Percentiles rank a stretch among this genome's conserved stretches.
phyloP scores from a whole-genome alignment of 2,113 vertebrate species.

The Lepisosteus osseus region DNA sequence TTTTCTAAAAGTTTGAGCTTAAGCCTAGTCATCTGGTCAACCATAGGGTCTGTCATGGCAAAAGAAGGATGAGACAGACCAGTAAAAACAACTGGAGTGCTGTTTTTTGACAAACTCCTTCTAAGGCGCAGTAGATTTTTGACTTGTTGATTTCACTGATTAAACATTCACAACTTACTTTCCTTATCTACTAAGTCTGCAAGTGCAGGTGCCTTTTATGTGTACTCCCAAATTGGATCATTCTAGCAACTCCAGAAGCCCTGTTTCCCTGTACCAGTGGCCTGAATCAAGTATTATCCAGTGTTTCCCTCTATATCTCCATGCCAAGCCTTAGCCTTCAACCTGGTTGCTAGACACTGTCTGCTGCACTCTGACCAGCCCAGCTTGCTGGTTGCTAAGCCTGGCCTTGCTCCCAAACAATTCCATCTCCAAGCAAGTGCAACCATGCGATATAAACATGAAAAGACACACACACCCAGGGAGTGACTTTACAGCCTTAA shows the following conservation, averaged over 20 bases:
- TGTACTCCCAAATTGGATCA: too few species aligned
- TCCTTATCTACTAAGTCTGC: too few species aligned
- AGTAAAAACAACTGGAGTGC: not conserved
- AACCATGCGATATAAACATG: not conserved
- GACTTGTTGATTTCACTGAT: too few species aligned
- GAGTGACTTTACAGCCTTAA: not conserved
- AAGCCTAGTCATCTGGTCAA: slow-evolving; percentile 69
- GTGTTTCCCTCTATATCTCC: slow-evolving; percentile 18
- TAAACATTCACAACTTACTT: too few species aligned
- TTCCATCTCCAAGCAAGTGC: slow-evolving; percentile 22
- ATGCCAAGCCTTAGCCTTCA: slow-evolving; percentile 2
- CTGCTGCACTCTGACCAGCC: slow-evolving; percentile 15
- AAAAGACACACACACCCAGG: not conserved
- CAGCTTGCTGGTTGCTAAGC: slow-evolving; percentile 36
- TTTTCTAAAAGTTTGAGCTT: slow-evolving; percentile 73
- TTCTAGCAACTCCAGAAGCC: too few species aligned
- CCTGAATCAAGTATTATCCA: too few species aligned
- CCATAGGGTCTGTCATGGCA: slow-evolving; percentile 56
- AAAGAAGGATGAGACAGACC: not conserved
- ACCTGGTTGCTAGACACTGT: slow-evolving; percentile 23
- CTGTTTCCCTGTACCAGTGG: too few species aligned
- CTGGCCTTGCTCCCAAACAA: slow-evolving; percentile 34
- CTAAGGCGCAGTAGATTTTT: not conserved
- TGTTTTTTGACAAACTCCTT: not conserved
- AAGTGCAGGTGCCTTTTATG: too few species aligned